Evolutionary conservation across 2,113 vertebrate species (phyloP), one percentile per base, ranked within the genome.

Genomic region (Sapayoa aenigma): DNA sequence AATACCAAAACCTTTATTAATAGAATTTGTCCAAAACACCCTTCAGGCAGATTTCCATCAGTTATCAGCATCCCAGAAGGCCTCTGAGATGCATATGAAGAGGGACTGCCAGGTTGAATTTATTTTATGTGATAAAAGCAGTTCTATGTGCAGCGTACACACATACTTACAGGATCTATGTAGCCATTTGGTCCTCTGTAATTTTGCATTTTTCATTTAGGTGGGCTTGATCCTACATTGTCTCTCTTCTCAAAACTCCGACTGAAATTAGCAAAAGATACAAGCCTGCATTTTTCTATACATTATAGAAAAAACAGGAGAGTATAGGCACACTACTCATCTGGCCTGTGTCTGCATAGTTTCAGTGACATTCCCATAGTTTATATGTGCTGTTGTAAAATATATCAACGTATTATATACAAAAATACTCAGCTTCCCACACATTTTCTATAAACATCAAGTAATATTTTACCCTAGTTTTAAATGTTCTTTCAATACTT

Each of bases 341-440:
- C 88, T 96, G 94, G 82, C 79, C 68, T 60, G 5, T 65, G 68
- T 94, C 95, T 90, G 60, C n/a, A 81, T 19, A 72, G 59, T 63
- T 92, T 93, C 76, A 87, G 27, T 95, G 73, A 71, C 90, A 27
- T 92, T 65, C 39, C 56, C 60, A 65, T 31, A 60, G 85, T 80
- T 88, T 88, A 77, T n/a, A 71, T 24, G 27, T 1, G 0, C 33
- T 49, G 31, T 52, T 93, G 73, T 65, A 93, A 95, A 96, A 95
- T 46, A 90, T 27, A 94, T 93, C 79, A 78, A 53, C 35, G 75
- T 62, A 89, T 52, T 91, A 87, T 85, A 96, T 39, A 95, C 90
- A 95, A 84, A 96, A 95, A 83, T 66, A 93, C 47, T 78, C 77
- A 72, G 31, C 89, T 94, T 96, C 83, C 87, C 87, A 93, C 77